Base-by-base conservation (phyloP, 1,140 invertebrate genomes). In the Xylocopa sonorina region DNA sequence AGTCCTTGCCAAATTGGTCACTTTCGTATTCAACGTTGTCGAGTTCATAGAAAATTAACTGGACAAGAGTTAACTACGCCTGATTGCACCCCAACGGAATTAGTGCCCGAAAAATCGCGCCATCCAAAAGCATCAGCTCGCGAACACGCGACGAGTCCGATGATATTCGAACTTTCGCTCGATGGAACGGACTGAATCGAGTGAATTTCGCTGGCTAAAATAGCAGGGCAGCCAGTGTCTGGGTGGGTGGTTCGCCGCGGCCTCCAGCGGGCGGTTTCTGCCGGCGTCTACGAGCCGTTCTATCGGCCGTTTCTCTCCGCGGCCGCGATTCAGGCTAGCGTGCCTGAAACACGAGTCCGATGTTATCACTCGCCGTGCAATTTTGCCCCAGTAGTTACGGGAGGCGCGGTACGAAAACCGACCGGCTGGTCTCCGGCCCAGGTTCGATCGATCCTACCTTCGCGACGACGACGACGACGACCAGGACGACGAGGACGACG, bases 301-400 rank as follows among this genome's bases (percentile, higher is more conserved):
- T 57, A 53, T 34, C 62, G 57, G 71, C 79, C 82, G 82, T 86
- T 85, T 75, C 84, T 86, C 83, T 79, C 71, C 46, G 32, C 62
- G 41, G 64, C 80, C 58, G 68, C 83, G 80, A 82, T 85, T 84
- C 83, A 62, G 67, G 62, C 68, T 86, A 85, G 84, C 85, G 83
- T 86, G 85, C 73, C 73, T 80, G 85, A 80, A 86, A 86, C 85
- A 83, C 84, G 84, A 86, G 68, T 86, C 73, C 73, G 85, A 86
- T 85, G 86, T 86, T 86, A 86, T 86, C 85, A 76, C 67, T 63
- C 62, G 55, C 66, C 67, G 80, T 83, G 85, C 80, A 86, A 86
- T 86, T 85, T 86, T 78, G 77, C 84, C 72, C 41, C 62, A 48
- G 73, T 80, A 86, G 74, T 86, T 81, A 84, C 34, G 27, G 71